Evolutionary conservation across 1,140 invertebrate species (phyloP).

Genomic region (Cyclargus thomasi): DNA sequence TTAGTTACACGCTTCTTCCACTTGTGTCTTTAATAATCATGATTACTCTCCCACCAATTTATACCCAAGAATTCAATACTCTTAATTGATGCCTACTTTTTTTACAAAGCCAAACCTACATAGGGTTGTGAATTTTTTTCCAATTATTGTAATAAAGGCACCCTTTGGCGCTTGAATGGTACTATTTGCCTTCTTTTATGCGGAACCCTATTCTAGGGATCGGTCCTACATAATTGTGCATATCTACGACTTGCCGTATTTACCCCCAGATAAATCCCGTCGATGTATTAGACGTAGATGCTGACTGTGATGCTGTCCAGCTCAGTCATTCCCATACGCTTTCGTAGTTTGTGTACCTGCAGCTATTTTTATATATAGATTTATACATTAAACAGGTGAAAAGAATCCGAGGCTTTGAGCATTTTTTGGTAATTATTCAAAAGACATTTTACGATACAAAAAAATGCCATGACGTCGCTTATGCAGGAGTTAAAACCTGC

Average conservation of each 20-base stretch:
- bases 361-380: too few species aligned
- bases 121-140: neutral
- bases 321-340: too few species aligned
- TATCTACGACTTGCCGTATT: slow-evolving; percentile 11
- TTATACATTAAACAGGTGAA: too few species aligned
- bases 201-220: slow-evolving; percentile 1
- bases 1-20: too few species aligned
- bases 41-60: neutral
- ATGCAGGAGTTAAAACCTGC: too few species aligned
- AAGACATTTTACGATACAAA: too few species aligned
- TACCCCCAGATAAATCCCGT: neutral
- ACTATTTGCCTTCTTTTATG: slow-evolving; percentile 9
- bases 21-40: too few species aligned
- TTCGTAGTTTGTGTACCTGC: too few species aligned
- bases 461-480: too few species aligned
- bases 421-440: too few species aligned
- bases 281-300: neutral
- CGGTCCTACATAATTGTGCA: neutral
- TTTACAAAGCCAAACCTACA: neutral
- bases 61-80: neutral
- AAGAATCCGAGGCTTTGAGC: too few species aligned
- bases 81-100: neutral
- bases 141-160: neutral
- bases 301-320: too few species aligned
- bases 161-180: slow-evolving; percentile 7